Evolutionary conservation across 2,797 vertebrate species (phyloP), one percentile per base, ranked within the genome.

Genomic region (Siniperca undulata): DNA sequence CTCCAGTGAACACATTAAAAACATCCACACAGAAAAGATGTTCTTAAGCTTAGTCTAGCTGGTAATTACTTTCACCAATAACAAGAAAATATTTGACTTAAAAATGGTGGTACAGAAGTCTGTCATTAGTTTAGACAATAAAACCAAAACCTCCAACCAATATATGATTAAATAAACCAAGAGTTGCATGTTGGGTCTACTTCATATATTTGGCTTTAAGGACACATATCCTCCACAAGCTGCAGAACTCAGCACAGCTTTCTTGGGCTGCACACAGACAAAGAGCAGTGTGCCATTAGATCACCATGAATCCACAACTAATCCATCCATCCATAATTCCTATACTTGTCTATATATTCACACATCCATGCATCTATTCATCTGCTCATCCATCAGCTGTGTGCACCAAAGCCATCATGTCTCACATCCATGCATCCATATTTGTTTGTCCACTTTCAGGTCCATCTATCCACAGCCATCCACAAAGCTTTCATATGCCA

Each of bases 301-400:
- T 81, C 55, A 38, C 58, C 30, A 27, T 48, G 17, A 70, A 67
- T 77, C 59, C 75, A 53, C 27, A 27, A 27, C 59, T 62, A 70
- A 69, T 56, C 55, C 59, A 70, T 74, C 77, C 69, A 69, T 72
- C 59, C 17, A 4, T 65, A 70, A 77, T 72, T 75, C 44, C 65
- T 70, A 59, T 9, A 66, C 11, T 20, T 79, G 64, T 62, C 74
- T 64, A 73, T 84, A 85, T 71, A 70, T 74, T 84, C 79, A 83
- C 78, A 86, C 77, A 61, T 67, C 48, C 65, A 58, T 75, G 78
- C 70, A 68, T 36, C 74, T 44, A 58, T 74, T 83, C 77, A 77
- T 80, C 59, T 58, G 53, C 56, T 66, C 84, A 73, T 87, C 68
- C 70, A 87, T 88, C 81, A 85, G 30, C 14, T 56, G 66, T 69